Base-by-base conservation (phyloP, 2,113 vertebrate genomes). In the Corythornis madagascariensis region DNA sequence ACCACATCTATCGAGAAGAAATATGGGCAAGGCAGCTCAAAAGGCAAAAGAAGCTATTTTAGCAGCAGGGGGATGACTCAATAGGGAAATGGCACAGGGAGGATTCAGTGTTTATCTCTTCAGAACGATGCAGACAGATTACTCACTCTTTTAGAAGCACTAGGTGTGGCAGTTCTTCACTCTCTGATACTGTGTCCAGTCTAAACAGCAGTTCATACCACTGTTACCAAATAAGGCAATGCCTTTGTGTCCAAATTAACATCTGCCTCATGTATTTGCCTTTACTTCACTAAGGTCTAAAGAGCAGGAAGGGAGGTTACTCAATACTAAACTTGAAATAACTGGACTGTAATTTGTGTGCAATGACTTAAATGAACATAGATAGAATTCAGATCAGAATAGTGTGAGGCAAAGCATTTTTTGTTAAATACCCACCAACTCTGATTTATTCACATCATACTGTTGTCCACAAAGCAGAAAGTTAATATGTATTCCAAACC, bases 31-130 rank as follows among this genome's bases (percentile, higher is more conserved):
- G 16, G 72, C 35, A 42, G 6, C 38, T 66, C 35, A 82, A 83
- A 79, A 67, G 52, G 18, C 72, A 84, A 77, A 88, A 81, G 12
- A 53, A 93, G 73, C 66, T 84, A 63, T 92, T 80, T 95, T 74
- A 94, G 78, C 86, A 84, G 7, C 4, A n/a, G 8, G 9, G 8
- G 12, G 8, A 61, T 95, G 92, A 93, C 33, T 96, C 63, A 93
- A 45, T 4, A 28, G 45, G 91, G 72, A 96, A 94, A 92, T 53
- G 33, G 73, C 60, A 76, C 1, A 16, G 12, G 52, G 11, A 82
- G 35, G 60, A 82, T 69, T 10, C 31, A 53, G 22, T 52, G 74
- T 42, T 43, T 63, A 45, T 70, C 64, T 89, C 57, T 69, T 86
- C 59, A 57, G 28, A 61, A 29, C 63, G 64, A 86, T 73, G 42